Percentiles rank a stretch among this genome's conserved stretches.
Conservation (phyloP, 2,888 invertebrate species). For the Spodoptera picta region DNA sequence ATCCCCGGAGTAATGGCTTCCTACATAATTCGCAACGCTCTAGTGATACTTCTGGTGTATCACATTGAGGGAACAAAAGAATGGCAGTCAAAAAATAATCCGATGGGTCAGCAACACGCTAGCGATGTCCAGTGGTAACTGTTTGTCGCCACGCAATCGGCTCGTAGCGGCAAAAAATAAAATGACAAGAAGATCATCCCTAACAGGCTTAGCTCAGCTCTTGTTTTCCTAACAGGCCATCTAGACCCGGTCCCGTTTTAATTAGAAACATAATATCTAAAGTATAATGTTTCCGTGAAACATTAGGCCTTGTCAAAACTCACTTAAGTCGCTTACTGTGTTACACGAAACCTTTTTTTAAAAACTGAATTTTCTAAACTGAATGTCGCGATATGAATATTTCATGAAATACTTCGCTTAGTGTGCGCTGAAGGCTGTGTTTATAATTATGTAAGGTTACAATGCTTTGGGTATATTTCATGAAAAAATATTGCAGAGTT, state of each 20-base stretch:
- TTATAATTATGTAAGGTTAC: constrained; percentile 31
- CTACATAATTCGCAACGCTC: no score
- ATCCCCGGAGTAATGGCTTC: no score
- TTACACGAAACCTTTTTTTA: constrained; percentile 36
- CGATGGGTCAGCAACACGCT: no score
- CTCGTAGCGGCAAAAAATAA: no score
- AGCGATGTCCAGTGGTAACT: no score
- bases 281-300: constrained; percentile 17
- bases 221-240: constrained; percentile 19
- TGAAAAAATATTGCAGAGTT: constrained; percentile 7
- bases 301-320: constrained; percentile 43
- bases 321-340: constrained; percentile 37
- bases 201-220: not conserved
- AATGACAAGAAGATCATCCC: no score
- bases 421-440: constrained; percentile 29
- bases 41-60: no score
- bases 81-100: no score
- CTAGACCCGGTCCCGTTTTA: constrained; percentile 8
- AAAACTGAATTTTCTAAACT: constrained; percentile 41
- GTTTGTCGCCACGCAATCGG: no score
- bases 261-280: constrained; percentile 21
- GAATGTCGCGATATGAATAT: constrained; percentile 46
- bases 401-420: constrained; percentile 48
- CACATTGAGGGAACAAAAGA: no score
- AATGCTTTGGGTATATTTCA: constrained; percentile 29